These are phyloP conservation scores for Coranthus polyacanthus DNA, from an alignment of 2,797 vertebrate genomes.

Conservation along the genomic window DNA sequence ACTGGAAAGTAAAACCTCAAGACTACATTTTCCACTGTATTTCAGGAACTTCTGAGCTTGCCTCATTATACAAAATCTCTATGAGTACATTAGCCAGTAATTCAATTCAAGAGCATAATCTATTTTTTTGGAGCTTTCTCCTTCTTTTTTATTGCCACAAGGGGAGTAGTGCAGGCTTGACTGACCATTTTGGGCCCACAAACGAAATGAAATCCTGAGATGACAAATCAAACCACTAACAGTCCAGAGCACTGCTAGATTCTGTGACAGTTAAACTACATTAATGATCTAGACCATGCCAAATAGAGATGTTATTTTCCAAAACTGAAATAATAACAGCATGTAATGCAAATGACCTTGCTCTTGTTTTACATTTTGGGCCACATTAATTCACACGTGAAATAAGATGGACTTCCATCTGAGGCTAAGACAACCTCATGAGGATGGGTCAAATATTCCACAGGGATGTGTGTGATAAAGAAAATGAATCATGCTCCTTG, in stretches of 20 bases:
- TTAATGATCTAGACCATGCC: neutral
- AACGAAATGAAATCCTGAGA: neutral
- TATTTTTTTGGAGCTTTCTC: constrained; percentile 13
- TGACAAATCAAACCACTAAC: too few species aligned
- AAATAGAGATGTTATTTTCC: neutral
- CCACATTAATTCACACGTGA: constrained; percentile 26
- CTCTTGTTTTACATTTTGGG: constrained; percentile 9
- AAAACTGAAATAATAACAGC: constrained; percentile 10
- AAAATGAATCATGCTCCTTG: neutral
- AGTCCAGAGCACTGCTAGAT: neutral
- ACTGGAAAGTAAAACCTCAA: neutral
- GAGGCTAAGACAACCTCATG: constrained; percentile 6
- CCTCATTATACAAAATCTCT: constrained; percentile 11
- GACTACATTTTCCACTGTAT: neutral
- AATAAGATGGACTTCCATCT: constrained; percentile 22
- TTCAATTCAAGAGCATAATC: constrained; percentile 9
- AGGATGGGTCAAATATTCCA: constrained; percentile 29
- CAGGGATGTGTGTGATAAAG: constrained; percentile 12
- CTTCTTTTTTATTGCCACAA: constrained; percentile 3
- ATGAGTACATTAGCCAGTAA: constrained; percentile 19
- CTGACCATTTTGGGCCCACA: neutral
- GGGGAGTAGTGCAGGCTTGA: constrained; percentile 2
- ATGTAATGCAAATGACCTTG: constrained; percentile 16
- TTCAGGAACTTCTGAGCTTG: neutral
- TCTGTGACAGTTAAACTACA: neutral